A percentile compares a stretch with the other conserved stretches of the same genome.
phyloP scores from a whole-genome alignment of 1,140 invertebrate genomes.

The Orius insidiosus region DNA sequence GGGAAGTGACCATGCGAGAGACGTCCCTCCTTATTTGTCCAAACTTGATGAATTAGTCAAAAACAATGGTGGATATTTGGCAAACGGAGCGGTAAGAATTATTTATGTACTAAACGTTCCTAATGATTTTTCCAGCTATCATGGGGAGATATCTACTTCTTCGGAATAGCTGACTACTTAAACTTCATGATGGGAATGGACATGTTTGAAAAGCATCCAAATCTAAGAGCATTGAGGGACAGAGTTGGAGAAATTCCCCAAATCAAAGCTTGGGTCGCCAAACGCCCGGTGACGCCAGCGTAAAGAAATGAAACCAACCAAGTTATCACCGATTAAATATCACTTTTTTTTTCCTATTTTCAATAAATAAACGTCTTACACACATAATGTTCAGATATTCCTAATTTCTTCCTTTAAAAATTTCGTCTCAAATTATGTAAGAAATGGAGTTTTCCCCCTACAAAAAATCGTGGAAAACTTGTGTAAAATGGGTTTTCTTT shows the following conservation, averaged over 20 bases:
- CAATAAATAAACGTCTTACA: no score
- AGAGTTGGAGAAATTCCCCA: conserved; percentile 24
- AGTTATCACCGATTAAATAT: no score
- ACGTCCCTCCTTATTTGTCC: conserved; percentile 34
- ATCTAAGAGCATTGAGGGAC: conserved; percentile 24
- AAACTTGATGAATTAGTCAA: conserved; percentile 31
- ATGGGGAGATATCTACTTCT: conserved; percentile 32
- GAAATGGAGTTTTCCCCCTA: no score
- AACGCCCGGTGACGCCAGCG: no score
- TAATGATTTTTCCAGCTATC: conserved; percentile 28
- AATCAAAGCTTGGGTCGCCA: conserved; percentile 28
- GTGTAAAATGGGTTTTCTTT: no score
- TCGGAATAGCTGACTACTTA: conserved; percentile 39
- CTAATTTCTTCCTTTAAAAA: no score
- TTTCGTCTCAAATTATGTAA: no score
- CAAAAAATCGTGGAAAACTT: no score
- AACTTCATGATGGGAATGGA: conserved; percentile 34
- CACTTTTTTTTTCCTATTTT: no score
- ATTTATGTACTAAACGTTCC: conserved; percentile 27
- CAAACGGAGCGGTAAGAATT: conserved; percentile 27
- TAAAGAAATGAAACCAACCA: no score
- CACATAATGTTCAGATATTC: no score
- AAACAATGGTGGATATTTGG: conserved; percentile 30
- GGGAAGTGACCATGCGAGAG: conserved; percentile 21
- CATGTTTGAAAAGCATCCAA: conserved; percentile 33